Evolutionary conservation across 2,113 vertebrate genomes (phyloP).

Genomic region (Sapayoa aenigma): DNA sequence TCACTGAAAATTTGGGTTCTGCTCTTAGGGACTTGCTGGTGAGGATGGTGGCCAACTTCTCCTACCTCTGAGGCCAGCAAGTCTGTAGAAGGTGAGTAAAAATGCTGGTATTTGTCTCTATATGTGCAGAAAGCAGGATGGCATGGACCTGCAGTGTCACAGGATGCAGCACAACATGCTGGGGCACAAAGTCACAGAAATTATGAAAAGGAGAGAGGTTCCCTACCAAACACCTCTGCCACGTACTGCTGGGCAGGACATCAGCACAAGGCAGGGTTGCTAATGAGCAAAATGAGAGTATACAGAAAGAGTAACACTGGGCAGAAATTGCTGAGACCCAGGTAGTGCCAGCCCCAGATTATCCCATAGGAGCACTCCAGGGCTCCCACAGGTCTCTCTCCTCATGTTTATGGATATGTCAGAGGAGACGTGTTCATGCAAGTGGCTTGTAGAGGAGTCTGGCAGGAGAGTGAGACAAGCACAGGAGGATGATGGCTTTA

Average conservation of each 20-base stretch:
- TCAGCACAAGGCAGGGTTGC: background rate
- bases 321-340: background rate
- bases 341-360: background rate
- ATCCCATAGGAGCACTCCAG: rapidly evolving
- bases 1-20: background rate
- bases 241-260: background rate
- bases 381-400: background rate
- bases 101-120: background rate
- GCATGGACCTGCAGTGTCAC: background rate
- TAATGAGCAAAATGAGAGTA: background rate
- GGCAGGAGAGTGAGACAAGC: background rate
- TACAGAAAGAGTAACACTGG: background rate
- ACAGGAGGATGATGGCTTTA: background rate
- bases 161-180: background rate
- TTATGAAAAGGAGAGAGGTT: background rate
- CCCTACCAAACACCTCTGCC: background rate
- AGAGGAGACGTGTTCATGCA: background rate
- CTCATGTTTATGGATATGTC: rapidly evolving
- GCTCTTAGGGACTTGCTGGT: background rate
- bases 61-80: background rate
- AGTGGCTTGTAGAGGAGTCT: background rate
- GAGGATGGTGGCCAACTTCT: background rate
- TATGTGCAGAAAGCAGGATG: background rate
- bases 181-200: background rate
- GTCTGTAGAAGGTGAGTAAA: background rate